Evolutionary conservation across 2,888 invertebrate genomes (phyloP), one percentile per base, ranked within the genome.

Genomic region (Syrphus vitripennis): DNA sequence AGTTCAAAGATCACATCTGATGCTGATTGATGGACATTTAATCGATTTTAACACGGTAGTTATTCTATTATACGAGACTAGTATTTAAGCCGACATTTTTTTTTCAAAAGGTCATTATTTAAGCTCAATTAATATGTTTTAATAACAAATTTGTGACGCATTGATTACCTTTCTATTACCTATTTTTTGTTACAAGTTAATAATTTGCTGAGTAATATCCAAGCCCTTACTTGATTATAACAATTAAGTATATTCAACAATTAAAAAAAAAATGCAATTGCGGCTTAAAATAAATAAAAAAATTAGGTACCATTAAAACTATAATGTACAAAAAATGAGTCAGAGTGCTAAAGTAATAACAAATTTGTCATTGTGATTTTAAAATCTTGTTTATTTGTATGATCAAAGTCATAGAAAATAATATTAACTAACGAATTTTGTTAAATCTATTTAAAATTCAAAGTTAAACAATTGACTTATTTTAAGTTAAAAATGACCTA

Each of bases 1-100:
- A 65, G 70, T 71, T 77, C 77, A 78, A 78, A 82, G 71, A 59
- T 67, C 57, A 74, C 1, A 24, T 3, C 45, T 19, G 14, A 19
- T 37, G 31, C 12, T 79, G 72, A 48, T 59, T 57, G 29, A 65
- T 59, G 50, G 16, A 19, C 14, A 45, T 12, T 45, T 45, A 45
- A 65, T 31, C 12, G 42, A 65, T 31, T 1, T 7, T 9, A 65
- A 45, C 65, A 45, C 65, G 14, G 42, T 14, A 45, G 65, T 65
- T 7, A 19, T 53, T 26, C 37, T n/a, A 10, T 19, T 37, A 19
- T 57, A 40, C 4, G 12, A 12, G 10, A 7, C 34, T 29, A 1
- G 29, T 31, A 16, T 16, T 50, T 16, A 6, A 45, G 19, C 7
- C 10, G 10, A 45, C 3, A 3, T 45, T 31, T 67, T 48, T 31